These are phyloP conservation scores for Contarinia nasturtii DNA, from an alignment of 1,140 invertebrate genomes.

Conservation along the genomic window DNA sequence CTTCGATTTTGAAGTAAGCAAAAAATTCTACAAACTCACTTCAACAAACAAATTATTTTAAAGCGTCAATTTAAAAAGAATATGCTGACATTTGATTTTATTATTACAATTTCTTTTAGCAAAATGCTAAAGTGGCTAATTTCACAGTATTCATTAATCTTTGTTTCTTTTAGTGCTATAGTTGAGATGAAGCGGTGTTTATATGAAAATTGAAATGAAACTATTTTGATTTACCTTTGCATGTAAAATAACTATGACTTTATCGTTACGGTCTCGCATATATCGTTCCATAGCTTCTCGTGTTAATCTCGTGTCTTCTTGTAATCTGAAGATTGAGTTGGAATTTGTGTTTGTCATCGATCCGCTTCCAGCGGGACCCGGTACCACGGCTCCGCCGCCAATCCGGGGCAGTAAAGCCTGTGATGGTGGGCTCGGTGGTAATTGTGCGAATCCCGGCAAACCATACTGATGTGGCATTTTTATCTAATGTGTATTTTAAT, in stretches of 20 bases:
- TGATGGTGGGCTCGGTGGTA: slow-evolving; percentile 50
- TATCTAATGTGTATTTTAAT: slow-evolving; percentile 3
- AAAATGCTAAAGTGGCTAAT: too few relatives aligned
- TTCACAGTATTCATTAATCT: too few relatives aligned
- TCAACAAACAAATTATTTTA: too few relatives aligned
- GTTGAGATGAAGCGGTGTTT: too few relatives aligned
- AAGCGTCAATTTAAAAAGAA: too few relatives aligned
- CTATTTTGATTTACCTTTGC: slow-evolving; percentile 45
- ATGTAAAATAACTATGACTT: slow-evolving; percentile 93
- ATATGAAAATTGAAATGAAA: too few relatives aligned
- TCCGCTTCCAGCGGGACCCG: slow-evolving; percentile 2
- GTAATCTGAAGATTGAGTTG: slow-evolving; percentile 7
- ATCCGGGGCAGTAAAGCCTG: slow-evolving; percentile 33
- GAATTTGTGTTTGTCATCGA: not conserved
- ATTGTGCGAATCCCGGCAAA: slow-evolving; percentile 44
- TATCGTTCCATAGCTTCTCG: slow-evolving; percentile 94
- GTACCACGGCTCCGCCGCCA: slow-evolving; percentile 19
- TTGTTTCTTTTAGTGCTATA: too few relatives aligned
- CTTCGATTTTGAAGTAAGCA: too few relatives aligned
- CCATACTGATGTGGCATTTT: slow-evolving; percentile 63
- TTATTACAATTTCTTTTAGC: too few relatives aligned
- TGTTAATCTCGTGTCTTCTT: slow-evolving; percentile 66
- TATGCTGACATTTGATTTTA: too few relatives aligned
- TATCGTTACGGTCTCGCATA: slow-evolving; percentile 80
- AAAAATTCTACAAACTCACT: too few relatives aligned